phyloP scores from a whole-genome alignment of 2,797 vertebrate species.

The Chrysolophus pictus region DNA sequence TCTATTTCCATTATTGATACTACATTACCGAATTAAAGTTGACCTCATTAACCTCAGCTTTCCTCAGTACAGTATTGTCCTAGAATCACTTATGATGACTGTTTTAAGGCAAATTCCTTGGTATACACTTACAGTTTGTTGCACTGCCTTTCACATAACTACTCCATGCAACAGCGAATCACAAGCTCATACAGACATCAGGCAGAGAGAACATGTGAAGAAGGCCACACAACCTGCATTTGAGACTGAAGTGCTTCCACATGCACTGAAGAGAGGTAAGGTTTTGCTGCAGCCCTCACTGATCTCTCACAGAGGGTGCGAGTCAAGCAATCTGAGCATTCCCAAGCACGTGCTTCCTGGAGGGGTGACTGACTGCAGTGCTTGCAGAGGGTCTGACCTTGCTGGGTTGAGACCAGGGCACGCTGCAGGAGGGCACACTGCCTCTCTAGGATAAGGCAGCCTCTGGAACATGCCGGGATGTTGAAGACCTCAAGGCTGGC shows the following conservation, averaged over 20 bases:
- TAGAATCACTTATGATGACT: too few relatives aligned
- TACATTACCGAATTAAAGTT: neutral
- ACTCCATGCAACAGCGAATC: neutral
- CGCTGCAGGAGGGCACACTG: fast-evolving
- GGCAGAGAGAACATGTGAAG: neutral
- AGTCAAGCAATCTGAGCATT: neutral
- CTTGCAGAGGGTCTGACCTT: neutral
- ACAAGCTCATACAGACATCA: neutral
- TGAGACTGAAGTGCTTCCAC: neutral
- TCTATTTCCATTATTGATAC: neutral
- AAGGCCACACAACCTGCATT: neutral
- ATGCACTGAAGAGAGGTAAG: neutral
- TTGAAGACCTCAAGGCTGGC: neutral
- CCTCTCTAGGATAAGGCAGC: neutral
- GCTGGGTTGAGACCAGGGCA: neutral
- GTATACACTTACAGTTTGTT: neutral
- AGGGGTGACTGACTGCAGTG: fast-evolving
- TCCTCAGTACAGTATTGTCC: neutral
- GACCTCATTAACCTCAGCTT: neutral
- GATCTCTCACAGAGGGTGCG: fast-evolving
- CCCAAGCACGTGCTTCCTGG: neutral
- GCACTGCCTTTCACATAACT: neutral
- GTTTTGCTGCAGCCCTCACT: neutral
- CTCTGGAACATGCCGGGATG: fast-evolving
- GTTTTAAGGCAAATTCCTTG: neutral